phyloP scores from a whole-genome alignment of 2,797 vertebrate species.

The Syndactyla subalaris region DNA sequence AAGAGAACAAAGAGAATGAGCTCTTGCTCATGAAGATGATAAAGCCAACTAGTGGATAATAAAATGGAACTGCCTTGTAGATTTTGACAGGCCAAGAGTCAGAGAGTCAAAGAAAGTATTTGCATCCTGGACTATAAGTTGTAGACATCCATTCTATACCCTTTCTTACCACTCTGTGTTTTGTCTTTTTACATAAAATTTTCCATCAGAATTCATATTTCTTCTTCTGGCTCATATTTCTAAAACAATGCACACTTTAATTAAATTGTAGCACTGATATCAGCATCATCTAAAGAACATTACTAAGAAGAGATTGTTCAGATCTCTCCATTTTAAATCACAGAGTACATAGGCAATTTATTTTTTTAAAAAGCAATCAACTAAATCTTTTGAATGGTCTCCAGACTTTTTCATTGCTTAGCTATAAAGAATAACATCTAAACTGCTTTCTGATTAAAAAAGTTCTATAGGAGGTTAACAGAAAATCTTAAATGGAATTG shows the following conservation, averaged over 20 bases:
- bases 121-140: not conserved
- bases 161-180: not conserved
- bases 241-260: not conserved
- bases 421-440: not conserved
- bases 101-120: not conserved
- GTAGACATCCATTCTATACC: not conserved
- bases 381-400: not conserved
- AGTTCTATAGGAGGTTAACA: conserved; percentile 41
- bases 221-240: not conserved
- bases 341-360: not conserved
- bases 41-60: not conserved
- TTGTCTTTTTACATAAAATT: not conserved
- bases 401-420: not conserved
- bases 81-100: not conserved
- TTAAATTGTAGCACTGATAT: not conserved
- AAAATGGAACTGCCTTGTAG: not conserved
- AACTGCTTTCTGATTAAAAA: conserved; percentile 43
- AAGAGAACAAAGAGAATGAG: not conserved
- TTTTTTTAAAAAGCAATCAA: not conserved
- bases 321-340: not conserved
- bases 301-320: not conserved
- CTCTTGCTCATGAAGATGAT: not conserved
- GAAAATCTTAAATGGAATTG: conserved; percentile 51
- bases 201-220: not conserved
- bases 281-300: not conserved